phyloP scores from a whole-genome alignment of 2,797 vertebrate genomes.

The Podarcis lilfordi region DNA sequence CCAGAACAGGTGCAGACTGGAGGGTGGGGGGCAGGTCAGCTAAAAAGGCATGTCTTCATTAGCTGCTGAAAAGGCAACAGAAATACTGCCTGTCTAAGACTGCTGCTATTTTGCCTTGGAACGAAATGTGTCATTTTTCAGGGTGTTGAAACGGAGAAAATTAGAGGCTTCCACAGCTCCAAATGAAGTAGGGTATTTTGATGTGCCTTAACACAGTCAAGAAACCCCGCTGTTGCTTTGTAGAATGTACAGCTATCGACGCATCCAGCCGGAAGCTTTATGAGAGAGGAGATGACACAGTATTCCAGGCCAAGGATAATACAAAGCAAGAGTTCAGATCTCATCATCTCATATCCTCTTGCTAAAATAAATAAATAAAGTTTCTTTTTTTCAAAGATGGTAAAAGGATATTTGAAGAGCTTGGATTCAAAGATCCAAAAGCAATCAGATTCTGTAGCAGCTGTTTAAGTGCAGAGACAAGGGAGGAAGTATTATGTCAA shows the following conservation, averaged over 20 bases:
- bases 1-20: too few species aligned
- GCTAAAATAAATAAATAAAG: background rate
- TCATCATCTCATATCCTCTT: background rate
- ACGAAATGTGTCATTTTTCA: background rate
- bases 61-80: too few species aligned
- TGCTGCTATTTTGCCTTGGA: background rate
- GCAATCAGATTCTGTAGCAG: background rate
- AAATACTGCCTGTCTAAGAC: too few species aligned
- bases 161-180: background rate
- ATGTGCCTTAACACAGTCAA: background rate
- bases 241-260: background rate
- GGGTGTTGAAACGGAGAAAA: background rate
- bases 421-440: background rate
- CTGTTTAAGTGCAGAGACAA: background rate
- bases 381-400: background rate
- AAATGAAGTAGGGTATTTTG: background rate
- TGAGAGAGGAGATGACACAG: background rate
- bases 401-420: background rate
- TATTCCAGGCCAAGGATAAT: background rate
- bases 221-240: background rate
- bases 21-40: too few species aligned
- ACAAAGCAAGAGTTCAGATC: constrained; percentile 4
- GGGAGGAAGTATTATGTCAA: background rate
- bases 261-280: background rate
- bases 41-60: too few species aligned